Percentiles rank a stretch among this genome's conserved stretches.
Evolutionary conservation across 2,797 vertebrate genomes (phyloP).

Genomic region (Hylomyscus alleni): DNA sequence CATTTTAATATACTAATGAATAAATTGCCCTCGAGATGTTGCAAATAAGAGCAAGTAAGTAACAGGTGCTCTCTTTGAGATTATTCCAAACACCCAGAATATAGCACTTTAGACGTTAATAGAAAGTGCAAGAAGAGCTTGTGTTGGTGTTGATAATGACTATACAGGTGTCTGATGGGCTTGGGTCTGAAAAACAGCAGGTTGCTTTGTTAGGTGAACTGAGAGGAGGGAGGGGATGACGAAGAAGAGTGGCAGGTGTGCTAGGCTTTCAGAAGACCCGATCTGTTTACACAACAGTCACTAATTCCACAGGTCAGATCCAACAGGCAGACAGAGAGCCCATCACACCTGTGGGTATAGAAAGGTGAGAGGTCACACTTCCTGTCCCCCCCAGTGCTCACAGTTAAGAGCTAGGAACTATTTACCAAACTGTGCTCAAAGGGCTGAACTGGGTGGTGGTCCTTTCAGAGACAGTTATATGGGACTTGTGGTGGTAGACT

Average conservation of each 20-base stretch:
- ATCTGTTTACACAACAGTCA: slow-evolving; percentile 78
- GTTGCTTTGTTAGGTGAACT: slow-evolving; percentile 75
- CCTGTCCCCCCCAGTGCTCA: not conserved
- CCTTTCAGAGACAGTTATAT: not conserved
- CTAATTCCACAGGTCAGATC: slow-evolving; percentile 46
- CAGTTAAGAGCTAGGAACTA: not conserved
- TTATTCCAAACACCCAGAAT: slow-evolving; percentile 83
- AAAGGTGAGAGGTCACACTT: slow-evolving; percentile 17
- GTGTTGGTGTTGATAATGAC: slow-evolving; percentile 77
- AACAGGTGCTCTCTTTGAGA: slow-evolving; percentile 88
- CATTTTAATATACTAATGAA: slow-evolving; percentile 78
- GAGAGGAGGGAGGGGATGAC: slow-evolving; percentile 59
- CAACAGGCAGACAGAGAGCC: not conserved
- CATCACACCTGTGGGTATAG: not conserved
- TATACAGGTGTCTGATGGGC: slow-evolving; percentile 84
- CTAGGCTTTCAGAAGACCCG: slow-evolving; percentile 54
- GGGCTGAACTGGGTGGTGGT: not conserved
- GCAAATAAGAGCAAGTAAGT: slow-evolving; percentile 76
- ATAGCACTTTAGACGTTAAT: slow-evolving; percentile 88
- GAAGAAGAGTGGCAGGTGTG: slow-evolving; percentile 76
- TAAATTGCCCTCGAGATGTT: slow-evolving; percentile 83
- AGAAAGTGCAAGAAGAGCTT: slow-evolving; percentile 82
- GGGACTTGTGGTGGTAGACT: slow-evolving; percentile 27
- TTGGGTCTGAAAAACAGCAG: slow-evolving; percentile 66
- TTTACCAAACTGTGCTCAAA: not conserved